Base-by-base conservation (phyloP, 2,113 vertebrate genomes). In the Bubo scandiacus region DNA sequence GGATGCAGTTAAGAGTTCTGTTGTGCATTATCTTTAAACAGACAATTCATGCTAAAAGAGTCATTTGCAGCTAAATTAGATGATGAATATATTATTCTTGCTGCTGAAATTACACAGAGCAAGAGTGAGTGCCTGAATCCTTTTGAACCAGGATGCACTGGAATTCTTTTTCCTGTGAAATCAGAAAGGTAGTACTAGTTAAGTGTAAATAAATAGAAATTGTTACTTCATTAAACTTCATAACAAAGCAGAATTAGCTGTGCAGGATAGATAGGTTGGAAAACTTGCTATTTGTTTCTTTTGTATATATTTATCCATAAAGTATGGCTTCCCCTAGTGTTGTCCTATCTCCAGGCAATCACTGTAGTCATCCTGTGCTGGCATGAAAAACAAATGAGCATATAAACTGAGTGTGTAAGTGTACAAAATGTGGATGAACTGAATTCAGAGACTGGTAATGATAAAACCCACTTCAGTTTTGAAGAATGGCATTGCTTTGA, bases 41-140 rank as follows among this genome's bases (percentile, higher is more conserved):
- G 97, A 94, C 97, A 96, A 96, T 96, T 97, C 94, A 95, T 85
- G 96, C 93, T 91, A 71, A 97, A 98, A 97, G 97, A 97, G 94
- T 86, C 66, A 94, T 97, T 97, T 97, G 94, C 97, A 96, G 97
- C 95, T 96, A 97, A 97, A 98, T 96, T 97, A 94, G 93, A 96
- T 94, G 91, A 95, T 91, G 92, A 96, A 83, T 91, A 63, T 68
- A 54, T 93, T 96, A 86, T 67, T 94, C 75, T 83, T 74, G n/a
- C 71, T 87, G 42, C 58, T 79, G 26, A 87, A 81, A 21, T 82
- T 95, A 58, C 11, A 30, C n/a, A 59, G 58, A 73, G 34, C 20
- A 65, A 59, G 54, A 88, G n/a, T 27, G 42, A 81, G 7, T 15
- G 20, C 32, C 54, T 84, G 54, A 30, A 16, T 65, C 8, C 25